A percentile compares a stretch with the other conserved stretches of the same genome.
These are phyloP conservation scores for Pipistrellus kuhlii DNA, from an alignment of 2,797 vertebrate species.

Conservation along the genomic window DNA sequence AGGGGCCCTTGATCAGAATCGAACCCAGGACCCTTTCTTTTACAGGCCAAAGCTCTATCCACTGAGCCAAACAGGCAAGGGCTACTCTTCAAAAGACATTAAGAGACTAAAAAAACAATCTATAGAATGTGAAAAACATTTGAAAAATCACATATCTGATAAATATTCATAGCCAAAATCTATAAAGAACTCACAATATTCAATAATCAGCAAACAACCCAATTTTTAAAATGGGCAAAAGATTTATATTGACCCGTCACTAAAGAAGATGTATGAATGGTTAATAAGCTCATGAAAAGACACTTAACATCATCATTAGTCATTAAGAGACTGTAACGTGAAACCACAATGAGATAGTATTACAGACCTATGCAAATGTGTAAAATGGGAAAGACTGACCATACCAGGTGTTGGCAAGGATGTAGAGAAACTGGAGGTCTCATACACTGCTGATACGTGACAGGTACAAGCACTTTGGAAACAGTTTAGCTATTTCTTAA, in stretches of 20 bases:
- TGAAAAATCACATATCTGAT: background rate
- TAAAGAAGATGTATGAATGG: background rate
- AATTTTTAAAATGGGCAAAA: background rate
- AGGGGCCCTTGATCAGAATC: background rate
- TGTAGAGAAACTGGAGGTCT: background rate
- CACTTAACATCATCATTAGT: background rate
- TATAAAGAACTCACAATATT: background rate
- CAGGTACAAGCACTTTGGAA: background rate
- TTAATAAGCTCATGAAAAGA: background rate
- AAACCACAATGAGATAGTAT: background rate
- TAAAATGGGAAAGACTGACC: background rate
- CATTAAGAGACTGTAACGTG: background rate
- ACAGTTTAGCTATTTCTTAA: background rate
- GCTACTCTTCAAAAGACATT: background rate
- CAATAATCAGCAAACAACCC: background rate
- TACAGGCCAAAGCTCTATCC: background rate
- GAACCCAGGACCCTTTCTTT: background rate
- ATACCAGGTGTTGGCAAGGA: background rate
- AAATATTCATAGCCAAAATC: conserved; percentile 25
- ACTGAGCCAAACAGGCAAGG: background rate
- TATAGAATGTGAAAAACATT: background rate
- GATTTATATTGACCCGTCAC: background rate
- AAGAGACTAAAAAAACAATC: background rate
- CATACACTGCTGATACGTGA: background rate
- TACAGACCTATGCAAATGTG: background rate